phyloP scores from a whole-genome alignment of 2,888 invertebrate genomes.

The Cephus nigrinus region DNA sequence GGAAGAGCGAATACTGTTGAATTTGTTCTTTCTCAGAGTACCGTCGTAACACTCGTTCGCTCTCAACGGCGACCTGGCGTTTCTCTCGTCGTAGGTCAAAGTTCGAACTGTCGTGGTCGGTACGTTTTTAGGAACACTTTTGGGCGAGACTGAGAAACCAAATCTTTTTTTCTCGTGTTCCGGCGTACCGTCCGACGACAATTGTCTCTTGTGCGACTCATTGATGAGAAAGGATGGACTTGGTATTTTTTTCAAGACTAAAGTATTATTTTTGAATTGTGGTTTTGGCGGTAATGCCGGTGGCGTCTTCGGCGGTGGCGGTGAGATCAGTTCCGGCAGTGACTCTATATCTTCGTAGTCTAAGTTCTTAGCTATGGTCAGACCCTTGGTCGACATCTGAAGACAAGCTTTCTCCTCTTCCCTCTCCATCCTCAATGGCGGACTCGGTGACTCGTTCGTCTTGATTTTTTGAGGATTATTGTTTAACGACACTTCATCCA shows the following conservation, averaged over 20 bases:
- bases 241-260: conserved; percentile 61
- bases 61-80: neutral
- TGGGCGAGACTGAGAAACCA: conserved; percentile 32
- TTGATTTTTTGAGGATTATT: conserved; percentile 21
- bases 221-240: conserved; percentile 64
- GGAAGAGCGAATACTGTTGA: conserved; percentile 49
- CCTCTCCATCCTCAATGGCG: conserved; percentile 51
- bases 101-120: conserved; percentile 37
- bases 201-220: conserved; percentile 53
- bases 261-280: conserved; percentile 54
- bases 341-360: conserved; percentile 65
- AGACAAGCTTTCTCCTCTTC: conserved; percentile 61
- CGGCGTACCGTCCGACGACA: conserved; percentile 15
- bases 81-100: conserved; percentile 44
- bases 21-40: conserved; percentile 46
- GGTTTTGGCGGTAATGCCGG: conserved; percentile 85
- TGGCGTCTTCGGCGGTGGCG: conserved; percentile 68
- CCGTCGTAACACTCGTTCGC: conserved; percentile 26
- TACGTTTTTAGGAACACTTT: conserved; percentile 8
- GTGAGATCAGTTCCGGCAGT: conserved; percentile 49
- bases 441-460: conserved; percentile 36
- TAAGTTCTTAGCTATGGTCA: conserved; percentile 61
- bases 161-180: conserved; percentile 40
- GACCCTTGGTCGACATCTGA: conserved; percentile 57
- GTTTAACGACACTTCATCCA: neutral